Base-by-base conservation (phyloP, 2,888 invertebrate genomes). In the Sphaeridia pumilis region DNA sequence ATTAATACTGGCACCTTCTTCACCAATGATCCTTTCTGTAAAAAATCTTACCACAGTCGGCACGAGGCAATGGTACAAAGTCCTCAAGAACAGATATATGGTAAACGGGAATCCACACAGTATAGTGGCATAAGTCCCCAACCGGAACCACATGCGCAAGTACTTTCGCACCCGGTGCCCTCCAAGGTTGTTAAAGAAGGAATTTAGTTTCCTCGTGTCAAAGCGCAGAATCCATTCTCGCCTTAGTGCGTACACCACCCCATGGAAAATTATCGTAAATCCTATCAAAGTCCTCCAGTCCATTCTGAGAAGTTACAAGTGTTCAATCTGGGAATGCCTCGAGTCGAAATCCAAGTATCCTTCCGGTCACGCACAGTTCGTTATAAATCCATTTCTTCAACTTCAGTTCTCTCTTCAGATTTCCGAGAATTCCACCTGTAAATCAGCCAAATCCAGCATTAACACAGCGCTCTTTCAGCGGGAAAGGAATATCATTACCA, bases 211-310 rank as follows among this genome's bases (percentile, higher is more conserved):
- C 42, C 57, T 57, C 26, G 64, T 64, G 31, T 64, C 63, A 36
- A 58, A 22, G 27, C 59, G 50, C 43, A 60, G 52, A 43, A 60
- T 56, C 64, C 64, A 64, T 57, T 61, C 55, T 45, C 56, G 35
- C 35, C 56, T 56, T 41, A 54, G 53, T n/a, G 57, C 59, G 50
- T 59, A 64, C 17, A 63, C 59, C 27, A 60, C 52, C 7, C 56
- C 62, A 51, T 64, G 64, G 49, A 64, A 64, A 26, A 63, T 56
- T 46, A 63, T 57, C 48, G 64, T 64, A 52, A 64, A 63, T 26
- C 61, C 64, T 46, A 64, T 51, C 49, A 64, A 49, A 24, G 63
- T 61, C 52, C 60, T 63, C 63, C 62, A 64, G 54, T 64, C 64
- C 64, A 64, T 64, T 41, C 36, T 46, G 49, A 34, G 46, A 52